A percentile compares a stretch with the other conserved stretches of the same genome.
Evolutionary conservation across 1,140 invertebrate species (phyloP).

Genomic region (Stratiolaelaps scimitus): DNA sequence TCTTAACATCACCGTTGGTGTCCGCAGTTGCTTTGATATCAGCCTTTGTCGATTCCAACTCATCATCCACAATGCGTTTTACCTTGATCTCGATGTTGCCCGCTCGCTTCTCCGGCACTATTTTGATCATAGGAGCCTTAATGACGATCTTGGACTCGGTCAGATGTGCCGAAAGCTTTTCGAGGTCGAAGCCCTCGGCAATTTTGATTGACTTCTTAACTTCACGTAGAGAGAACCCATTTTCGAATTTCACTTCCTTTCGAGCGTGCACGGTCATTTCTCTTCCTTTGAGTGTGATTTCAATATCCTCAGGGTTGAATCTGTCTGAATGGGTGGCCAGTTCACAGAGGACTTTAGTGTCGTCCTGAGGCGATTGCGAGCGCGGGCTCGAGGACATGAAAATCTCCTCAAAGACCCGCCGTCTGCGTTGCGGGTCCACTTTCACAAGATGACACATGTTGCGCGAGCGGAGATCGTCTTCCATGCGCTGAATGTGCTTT

Average conservation of each 20-base stretch:
- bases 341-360: not conserved
- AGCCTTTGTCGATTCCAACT: not conserved
- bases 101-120: not conserved
- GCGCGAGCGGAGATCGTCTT: constrained; percentile 13
- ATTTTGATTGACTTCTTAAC: constrained; percentile 1
- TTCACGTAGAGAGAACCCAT: constrained; percentile 7
- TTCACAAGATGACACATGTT: not conserved
- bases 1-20: too few relatives aligned
- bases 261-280: constrained; percentile 7
- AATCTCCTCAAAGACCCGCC: constrained; percentile 13
- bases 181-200: not conserved
- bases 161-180: not conserved
- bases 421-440: constrained; percentile 4
- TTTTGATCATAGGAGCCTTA: not conserved
- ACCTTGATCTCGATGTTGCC: constrained; percentile 9
- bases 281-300: not conserved
- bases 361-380: not conserved
- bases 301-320: constrained; percentile 4
- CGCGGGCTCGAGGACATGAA: constrained; percentile 2
- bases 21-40: too few relatives aligned
- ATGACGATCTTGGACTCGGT: constrained; percentile 24
- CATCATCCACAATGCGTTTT: not conserved
- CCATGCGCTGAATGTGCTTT: constrained; percentile 24
- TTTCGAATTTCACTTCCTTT: not conserved
- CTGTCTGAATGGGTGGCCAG: not conserved